Evolutionary conservation across 2,113 vertebrate genomes (phyloP).

Genomic region (Ailurus styani): DNA sequence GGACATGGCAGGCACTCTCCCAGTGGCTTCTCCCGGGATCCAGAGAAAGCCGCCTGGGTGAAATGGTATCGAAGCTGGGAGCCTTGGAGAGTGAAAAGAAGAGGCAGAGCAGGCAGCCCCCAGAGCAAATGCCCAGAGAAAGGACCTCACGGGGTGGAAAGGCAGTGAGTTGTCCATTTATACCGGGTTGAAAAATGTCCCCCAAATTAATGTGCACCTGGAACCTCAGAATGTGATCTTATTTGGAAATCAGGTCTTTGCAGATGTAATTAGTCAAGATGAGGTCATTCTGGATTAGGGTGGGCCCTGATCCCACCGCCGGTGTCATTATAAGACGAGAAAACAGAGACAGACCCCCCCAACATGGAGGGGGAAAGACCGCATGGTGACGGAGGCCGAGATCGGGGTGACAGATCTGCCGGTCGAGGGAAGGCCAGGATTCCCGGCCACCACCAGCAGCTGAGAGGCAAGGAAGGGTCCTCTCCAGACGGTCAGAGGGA

Average conservation of each 20-base stretch:
- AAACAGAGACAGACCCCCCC: not conserved
- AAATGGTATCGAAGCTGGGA: not conserved
- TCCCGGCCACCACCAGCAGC: not conserved
- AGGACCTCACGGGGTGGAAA: not conserved
- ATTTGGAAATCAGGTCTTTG: not conserved
- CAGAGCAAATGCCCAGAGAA: not conserved
- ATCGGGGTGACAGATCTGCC: accelerated
- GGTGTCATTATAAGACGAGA: not conserved
- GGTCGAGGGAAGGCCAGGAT: not conserved
- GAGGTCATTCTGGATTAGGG: not conserved
- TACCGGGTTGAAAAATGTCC: not conserved
- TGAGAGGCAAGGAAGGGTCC: not conserved
- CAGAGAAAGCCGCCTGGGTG: not conserved
- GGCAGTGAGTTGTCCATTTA: not conserved
- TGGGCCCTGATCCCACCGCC: not conserved
- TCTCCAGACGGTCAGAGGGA: not conserved
- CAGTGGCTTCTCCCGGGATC: not conserved
- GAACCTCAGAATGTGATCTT: not conserved
- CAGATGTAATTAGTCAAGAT: not conserved
- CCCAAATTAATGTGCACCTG: not conserved
- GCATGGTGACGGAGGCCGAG: not conserved
- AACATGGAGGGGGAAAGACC: not conserved
- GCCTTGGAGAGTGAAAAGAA: not conserved
- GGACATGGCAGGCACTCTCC: not conserved
- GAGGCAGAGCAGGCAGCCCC: not conserved